Base-by-base conservation (phyloP, 2,113 vertebrate species). In the Porphyrio hochstetteri region DNA sequence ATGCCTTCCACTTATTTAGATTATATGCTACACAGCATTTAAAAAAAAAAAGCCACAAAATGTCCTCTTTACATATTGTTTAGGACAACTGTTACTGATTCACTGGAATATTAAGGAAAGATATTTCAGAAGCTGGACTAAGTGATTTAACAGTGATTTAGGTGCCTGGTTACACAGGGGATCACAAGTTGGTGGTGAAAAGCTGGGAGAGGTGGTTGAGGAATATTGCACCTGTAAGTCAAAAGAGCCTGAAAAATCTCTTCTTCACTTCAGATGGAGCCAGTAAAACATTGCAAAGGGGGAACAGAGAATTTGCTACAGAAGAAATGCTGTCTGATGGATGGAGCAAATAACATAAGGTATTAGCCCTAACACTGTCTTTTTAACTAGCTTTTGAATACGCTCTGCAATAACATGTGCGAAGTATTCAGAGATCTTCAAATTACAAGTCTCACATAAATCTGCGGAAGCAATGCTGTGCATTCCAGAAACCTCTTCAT, bases 401-500 rank as follows among this genome's bases (percentile, higher is more conserved):
- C 19, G 23, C 19, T 56, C 61, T 65, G 28, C n/a, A 75, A 56
- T 29, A 94, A 78, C 31, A 56, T 1, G n/a, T 76, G 64, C 33
- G 82, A 90, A 84, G 44, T 69, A 89, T 69, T 96, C 50, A 76
- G 42, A 91, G 57, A 94, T 72, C 53, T 86, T 94, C 65, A 87
- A 90, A 96, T 78, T 82, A 69, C 57, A 82, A 53, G 60, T 71
- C 48, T 60, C 16, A 3, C 64, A 90, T 17, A 95, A 92, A 92
- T 5, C 16, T 55, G 64, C 85, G 71, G 15, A 65, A 94, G 48
- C 75, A 91, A 84, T 91, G 72, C 2, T 76, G 69, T 44, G 76
- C 53, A 60, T 93, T 92, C 65, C 80, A 92, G 74, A 92, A 96
- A 91, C 5, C 83, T 86, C 61, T 92, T 86, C 92, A 96, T 96